phyloP scores from a whole-genome alignment of 53 echinoderm and acorn worm species.

The Temnopleurus reevesii region DNA sequence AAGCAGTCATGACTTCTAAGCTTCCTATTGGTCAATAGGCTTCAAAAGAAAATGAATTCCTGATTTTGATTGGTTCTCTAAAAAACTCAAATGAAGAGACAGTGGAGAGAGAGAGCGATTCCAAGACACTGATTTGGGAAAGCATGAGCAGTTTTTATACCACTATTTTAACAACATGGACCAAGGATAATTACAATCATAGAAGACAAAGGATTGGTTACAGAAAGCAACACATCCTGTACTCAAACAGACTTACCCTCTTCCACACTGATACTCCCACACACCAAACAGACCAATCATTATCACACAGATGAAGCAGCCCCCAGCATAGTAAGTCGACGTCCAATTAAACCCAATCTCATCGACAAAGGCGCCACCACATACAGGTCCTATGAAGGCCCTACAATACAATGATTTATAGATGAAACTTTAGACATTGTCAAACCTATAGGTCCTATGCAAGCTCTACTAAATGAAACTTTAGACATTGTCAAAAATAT shows the following conservation, averaged over 20 bases:
- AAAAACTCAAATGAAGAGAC: no score
- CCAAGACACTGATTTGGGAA: no score
- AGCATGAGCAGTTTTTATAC: no score
- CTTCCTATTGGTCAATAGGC: no score
- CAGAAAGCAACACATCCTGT: no score
- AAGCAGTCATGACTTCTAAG: no score
- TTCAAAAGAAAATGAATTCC: no score
- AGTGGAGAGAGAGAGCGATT: no score
- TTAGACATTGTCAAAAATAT: not conserved
- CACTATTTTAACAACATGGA: no score
- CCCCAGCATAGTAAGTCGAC: slow-evolving; percentile 39
- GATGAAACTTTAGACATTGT: not conserved
- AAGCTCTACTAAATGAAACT: not conserved
- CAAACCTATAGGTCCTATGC: not conserved
- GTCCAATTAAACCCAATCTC: slow-evolving; percentile 59
- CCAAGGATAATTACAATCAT: no score
- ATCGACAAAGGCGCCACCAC: slow-evolving; percentile 50
- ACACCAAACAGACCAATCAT: slow-evolving; percentile 58
- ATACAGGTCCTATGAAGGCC: slow-evolving; percentile 50
- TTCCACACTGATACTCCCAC: slow-evolving; percentile 77
- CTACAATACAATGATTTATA: not conserved
- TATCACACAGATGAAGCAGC: not conserved
- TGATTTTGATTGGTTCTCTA: no score
- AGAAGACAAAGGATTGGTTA: no score
- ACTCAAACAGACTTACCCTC: slow-evolving; percentile 66